Conservation (phyloP, 2,113 vertebrate species). For the Albula glossodonta region DNA sequence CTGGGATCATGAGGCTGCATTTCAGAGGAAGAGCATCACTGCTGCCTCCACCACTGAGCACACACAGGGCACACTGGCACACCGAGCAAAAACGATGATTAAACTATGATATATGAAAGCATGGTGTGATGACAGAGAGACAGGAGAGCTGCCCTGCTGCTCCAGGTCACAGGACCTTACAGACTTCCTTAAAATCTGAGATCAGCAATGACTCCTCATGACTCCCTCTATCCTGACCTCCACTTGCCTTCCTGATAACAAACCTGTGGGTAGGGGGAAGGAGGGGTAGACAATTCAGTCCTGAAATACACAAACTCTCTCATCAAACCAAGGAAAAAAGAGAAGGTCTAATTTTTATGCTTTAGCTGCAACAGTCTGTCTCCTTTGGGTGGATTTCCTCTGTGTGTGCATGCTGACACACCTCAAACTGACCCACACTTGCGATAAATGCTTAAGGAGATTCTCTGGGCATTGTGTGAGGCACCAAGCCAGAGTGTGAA, state of each 20-base stretch:
- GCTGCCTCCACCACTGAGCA: too few species aligned
- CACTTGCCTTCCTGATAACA: constrained; percentile 10
- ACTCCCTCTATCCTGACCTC: background rate
- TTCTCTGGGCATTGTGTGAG: background rate
- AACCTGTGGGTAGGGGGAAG: background rate
- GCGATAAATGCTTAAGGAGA: background rate
- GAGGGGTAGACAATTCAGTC: too few species aligned
- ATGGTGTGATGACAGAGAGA: background rate
- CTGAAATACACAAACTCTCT: background rate
- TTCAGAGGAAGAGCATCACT: too few species aligned
- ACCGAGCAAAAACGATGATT: background rate
- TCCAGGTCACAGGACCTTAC: background rate
- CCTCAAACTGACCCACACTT: background rate
- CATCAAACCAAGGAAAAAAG: background rate
- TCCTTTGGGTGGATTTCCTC: background rate
- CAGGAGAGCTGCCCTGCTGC: background rate
- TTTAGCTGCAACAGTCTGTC: background rate
- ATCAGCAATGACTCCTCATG: constrained; percentile 20
- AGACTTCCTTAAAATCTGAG: background rate
- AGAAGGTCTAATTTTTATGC: background rate
- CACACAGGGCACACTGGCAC: too few species aligned
- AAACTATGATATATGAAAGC: background rate
- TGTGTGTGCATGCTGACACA: background rate
- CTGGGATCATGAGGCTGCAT: too few species aligned
- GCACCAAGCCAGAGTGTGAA: background rate